A percentile compares a stretch with the other conserved stretches of the same genome.
Evolutionary conservation across 2,888 invertebrate species (phyloP).

Genomic region (Aethes cnicana): DNA sequence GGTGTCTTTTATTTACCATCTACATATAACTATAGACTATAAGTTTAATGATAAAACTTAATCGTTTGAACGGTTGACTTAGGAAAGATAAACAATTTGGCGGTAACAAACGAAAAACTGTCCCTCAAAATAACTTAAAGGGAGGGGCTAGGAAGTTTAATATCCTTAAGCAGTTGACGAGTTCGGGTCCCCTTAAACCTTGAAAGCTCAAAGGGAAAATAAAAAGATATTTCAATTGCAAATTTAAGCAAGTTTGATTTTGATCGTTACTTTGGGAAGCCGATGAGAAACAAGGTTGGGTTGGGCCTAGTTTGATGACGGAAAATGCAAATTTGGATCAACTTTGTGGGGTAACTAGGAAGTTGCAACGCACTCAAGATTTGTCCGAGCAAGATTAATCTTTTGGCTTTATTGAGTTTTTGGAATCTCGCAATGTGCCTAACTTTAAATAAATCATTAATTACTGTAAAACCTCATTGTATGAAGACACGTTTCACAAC

Average conservation of each 20-base stretch:
- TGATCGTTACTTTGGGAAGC: constrained; percentile 57
- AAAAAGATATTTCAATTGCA: constrained; percentile 69
- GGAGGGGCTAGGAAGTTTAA: constrained; percentile 51
- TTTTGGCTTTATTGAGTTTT: constrained; percentile 2
- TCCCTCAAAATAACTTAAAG: constrained; percentile 40
- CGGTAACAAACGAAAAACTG: constrained; percentile 34
- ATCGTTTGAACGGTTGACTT: constrained; percentile 24
- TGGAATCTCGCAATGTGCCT: neutral
- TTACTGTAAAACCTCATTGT: too few relatives aligned
- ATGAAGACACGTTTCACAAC: too few relatives aligned
- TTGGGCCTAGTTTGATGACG: constrained; percentile 43
- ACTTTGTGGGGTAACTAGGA: constrained; percentile 25
- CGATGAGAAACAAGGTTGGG: constrained; percentile 49
- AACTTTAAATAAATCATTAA: neutral
- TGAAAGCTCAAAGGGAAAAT: constrained; percentile 65
- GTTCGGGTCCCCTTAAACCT: constrained; percentile 51
- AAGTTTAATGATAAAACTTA: constrained; percentile 16
- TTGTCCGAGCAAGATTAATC: constrained; percentile 13
- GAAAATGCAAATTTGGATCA: constrained; percentile 45
- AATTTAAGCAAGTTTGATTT: constrained; percentile 63
- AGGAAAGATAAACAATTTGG: constrained; percentile 27
- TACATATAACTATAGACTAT: neutral
- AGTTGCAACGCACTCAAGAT: constrained; percentile 29
- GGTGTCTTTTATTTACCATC: neutral
- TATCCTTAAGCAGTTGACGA: constrained; percentile 62